Base-by-base conservation (phyloP, 2,888 invertebrate genomes). In the Rhimphoctona megacephalus region DNA sequence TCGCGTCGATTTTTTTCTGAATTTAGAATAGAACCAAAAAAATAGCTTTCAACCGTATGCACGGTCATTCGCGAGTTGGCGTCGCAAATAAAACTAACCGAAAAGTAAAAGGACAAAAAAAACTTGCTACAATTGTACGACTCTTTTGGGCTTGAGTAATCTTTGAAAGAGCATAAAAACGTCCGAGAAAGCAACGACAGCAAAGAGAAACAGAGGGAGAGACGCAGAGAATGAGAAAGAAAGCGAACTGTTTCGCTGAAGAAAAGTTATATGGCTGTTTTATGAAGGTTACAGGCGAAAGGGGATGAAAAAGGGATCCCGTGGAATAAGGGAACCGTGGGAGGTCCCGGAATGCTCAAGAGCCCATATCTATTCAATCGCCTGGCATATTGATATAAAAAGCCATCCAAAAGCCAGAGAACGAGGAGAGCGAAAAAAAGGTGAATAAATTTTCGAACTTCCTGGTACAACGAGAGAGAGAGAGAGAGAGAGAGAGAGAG, bases 381-480 rank as follows among this genome's bases (percentile, higher is more conserved):
- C 83, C 82, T 88, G 89, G 88, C 90, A 91, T 91, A 91, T 91
- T 90, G 91, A 91, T 90, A 90, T 90, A 91, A 92, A 90, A 90
- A 91, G 90, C 89, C 87, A 90, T 89, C 90, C 88, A 85, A 83
- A 83, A 81, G 85, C 84, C 83, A 57, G 86, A 81, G 85, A 84
- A 89, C 81, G 83, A 85, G 82, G 72, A 88, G 83, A 83, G 61
- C 30, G 83, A 84, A 81, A 88, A 69, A 90, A 91, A 92, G 90
- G 88, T 89, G 91, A 91, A 92, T 92, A 92, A 92, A 92, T 92
- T 90, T 89, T 77, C 89, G 86, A 92, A 92, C 87, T 92, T 93
- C 87, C 88, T 89, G 89, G 78, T 74, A 79, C 76, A 88, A 78
- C 83, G 83, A 81, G 74, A 54, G 43, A 39, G 14, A 79, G 25